A percentile compares a stretch with the other conserved stretches of the same genome.
Conservation (phyloP, 1,140 invertebrate species). For the Philotrypesis tridentata region DNA sequence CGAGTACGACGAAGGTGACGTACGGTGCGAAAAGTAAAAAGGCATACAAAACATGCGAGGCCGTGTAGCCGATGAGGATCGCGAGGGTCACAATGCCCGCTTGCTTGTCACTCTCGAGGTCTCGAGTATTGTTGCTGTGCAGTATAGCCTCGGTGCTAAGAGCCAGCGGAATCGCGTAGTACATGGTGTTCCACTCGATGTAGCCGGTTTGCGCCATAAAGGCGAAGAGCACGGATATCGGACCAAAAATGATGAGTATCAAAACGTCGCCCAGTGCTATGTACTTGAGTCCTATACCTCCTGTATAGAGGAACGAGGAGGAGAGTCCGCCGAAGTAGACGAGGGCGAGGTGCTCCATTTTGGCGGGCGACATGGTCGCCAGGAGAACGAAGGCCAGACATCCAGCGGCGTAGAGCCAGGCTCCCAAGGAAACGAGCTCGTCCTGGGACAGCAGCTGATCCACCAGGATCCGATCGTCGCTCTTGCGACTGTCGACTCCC, state of each 20-base stretch:
- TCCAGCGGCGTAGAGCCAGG: conserved; percentile 89
- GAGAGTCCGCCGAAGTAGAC: conserved; percentile 96
- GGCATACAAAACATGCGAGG: conserved; percentile 93
- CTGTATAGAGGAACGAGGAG: conserved; percentile 95
- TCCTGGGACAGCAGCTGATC: conserved; percentile 90
- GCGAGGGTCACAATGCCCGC: conserved; percentile 94
- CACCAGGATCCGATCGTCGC: conserved; percentile 93
- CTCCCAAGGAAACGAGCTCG: conserved; percentile 91
- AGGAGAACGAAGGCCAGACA: conserved; percentile 91
- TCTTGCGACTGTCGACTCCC: conserved; percentile 93
- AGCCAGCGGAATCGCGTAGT: conserved; percentile 94
- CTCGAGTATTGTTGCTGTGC: conserved; percentile 95
- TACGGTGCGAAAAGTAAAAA: conserved; percentile 94
- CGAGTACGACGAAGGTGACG: conserved; percentile 88
- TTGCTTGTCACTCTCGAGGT: conserved; percentile 87
- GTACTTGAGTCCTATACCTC: conserved; percentile 95
- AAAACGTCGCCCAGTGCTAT: conserved; percentile 93
- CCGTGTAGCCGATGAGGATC: conserved; percentile 92
- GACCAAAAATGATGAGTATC: conserved; percentile 94
- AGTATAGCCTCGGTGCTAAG: conserved; percentile 96
- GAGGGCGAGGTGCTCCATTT: conserved; percentile 94
- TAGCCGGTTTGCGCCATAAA: conserved; percentile 93
- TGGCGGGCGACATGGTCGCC: conserved; percentile 87
- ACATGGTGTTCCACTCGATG: conserved; percentile 89
- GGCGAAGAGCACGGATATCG: conserved; percentile 94